Percentiles rank a stretch among this genome's conserved stretches.
Conservation (phyloP, 2,797 vertebrate genomes). For the Erpetoichthys calabaricus region DNA sequence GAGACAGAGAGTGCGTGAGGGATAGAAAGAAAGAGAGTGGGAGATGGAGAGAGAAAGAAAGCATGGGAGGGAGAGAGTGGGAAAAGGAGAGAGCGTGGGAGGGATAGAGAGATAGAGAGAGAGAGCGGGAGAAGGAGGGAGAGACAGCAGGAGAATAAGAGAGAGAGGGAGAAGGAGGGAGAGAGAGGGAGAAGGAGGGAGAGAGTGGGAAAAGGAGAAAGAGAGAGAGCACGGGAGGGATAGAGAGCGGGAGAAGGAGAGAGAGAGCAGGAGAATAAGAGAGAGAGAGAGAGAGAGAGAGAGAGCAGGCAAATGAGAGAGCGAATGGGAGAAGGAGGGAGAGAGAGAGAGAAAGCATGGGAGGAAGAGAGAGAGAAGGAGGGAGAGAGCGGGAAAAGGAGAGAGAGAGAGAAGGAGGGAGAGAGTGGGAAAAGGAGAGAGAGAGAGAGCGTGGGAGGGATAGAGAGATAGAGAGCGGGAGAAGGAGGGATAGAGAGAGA, state of each 20-base stretch:
- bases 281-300: constrained; percentile 7
- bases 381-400: constrained; percentile 6
- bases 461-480: constrained; percentile 20
- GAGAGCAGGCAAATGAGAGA: constrained; percentile 1
- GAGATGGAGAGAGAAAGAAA: constrained; percentile 18
- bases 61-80: constrained; percentile 30
- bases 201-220: constrained; percentile 30
- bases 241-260: constrained; percentile 12
- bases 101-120: not conserved
- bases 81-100: constrained; percentile 13
- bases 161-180: no score
- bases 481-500: constrained; percentile 21
- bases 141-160: no score
- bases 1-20: constrained; percentile 4
- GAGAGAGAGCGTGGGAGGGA: constrained; percentile 22
- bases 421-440: constrained; percentile 17
- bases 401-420: constrained; percentile 16
- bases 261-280: not conserved
- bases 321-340: not conserved
- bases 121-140: not conserved
- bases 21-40: constrained; percentile 33
- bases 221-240: not conserved
- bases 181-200: constrained; percentile 37
- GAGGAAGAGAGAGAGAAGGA: not conserved
- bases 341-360: constrained; percentile 1